A percentile compares a stretch with the other conserved stretches of the same genome.
These are phyloP conservation scores for Calidris pugnax DNA, from an alignment of 2,113 vertebrate species.

Conservation along the genomic window DNA sequence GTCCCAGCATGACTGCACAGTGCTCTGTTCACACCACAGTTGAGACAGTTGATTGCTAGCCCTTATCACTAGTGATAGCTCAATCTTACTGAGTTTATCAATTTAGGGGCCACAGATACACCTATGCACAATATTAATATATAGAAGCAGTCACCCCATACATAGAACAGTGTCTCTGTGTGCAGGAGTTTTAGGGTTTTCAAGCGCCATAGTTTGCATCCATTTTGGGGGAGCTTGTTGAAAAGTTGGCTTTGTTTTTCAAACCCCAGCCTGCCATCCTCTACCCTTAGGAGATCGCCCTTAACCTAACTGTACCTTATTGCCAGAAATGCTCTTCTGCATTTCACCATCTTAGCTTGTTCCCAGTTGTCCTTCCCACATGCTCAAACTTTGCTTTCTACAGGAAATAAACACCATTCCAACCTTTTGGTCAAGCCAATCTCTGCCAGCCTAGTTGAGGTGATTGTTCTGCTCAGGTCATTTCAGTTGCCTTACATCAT, in stretches of 20 bases:
- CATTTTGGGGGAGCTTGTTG: background rate
- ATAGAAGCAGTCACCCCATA: background rate
- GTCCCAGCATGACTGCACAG: background rate
- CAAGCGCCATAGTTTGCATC: background rate
- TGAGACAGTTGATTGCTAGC: background rate
- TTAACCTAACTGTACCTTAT: background rate
- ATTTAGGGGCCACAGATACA: background rate
- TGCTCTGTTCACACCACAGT: background rate
- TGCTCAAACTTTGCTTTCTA: background rate
- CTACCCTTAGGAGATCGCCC: background rate
- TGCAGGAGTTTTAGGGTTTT: background rate
- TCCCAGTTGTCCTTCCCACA: background rate
- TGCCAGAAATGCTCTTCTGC: background rate
- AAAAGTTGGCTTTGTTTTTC: background rate
- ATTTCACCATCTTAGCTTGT: background rate
- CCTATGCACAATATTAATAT: background rate
- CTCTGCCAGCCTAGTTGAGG: background rate
- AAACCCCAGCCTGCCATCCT: background rate
- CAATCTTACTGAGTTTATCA: background rate
- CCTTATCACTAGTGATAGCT: background rate
- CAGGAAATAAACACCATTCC: background rate
- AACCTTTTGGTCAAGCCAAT: background rate
- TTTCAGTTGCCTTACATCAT: background rate
- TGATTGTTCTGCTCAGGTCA: background rate
- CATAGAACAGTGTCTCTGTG: background rate